phyloP scores from a whole-genome alignment of 1,140 invertebrate genomes.

The Calephelis virginiensis region DNA sequence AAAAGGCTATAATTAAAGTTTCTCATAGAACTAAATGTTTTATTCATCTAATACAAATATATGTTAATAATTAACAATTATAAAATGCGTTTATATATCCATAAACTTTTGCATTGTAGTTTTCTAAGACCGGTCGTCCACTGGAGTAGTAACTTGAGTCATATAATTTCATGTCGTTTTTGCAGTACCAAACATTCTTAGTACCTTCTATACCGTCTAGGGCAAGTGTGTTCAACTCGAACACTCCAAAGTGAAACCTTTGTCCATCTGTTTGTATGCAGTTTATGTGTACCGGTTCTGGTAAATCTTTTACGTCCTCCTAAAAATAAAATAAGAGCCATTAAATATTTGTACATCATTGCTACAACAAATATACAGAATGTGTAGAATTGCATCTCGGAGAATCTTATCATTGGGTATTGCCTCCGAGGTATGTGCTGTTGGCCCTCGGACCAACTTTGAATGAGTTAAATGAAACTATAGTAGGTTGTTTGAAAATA shows the following conservation, averaged over 20 bases:
- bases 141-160: constrained; percentile 81
- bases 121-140: constrained; percentile 82
- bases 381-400: too few relatives aligned
- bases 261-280: constrained; percentile 87
- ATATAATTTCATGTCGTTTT: constrained; percentile 83
- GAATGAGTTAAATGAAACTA: too few relatives aligned
- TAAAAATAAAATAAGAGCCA: constrained; percentile 55
- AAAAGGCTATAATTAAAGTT: constrained; percentile 3
- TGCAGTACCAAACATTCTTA: constrained; percentile 90
- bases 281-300: constrained; percentile 89
- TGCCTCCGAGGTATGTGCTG: too few relatives aligned
- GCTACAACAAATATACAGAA: not conserved
- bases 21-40: constrained; percentile 13
- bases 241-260: constrained; percentile 87
- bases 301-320: constrained; percentile 82
- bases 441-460: too few relatives aligned
- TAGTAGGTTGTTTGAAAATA: too few relatives aligned
- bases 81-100: constrained; percentile 89
- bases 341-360: not conserved
- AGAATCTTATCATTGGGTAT: too few relatives aligned
- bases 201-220: constrained; percentile 79
- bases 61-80: constrained; percentile 60
- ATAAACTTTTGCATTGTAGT: constrained; percentile 89
- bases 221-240: constrained; percentile 92
- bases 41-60: constrained; percentile 20